Percentiles rank a stretch among this genome's conserved stretches.
Evolutionary conservation across 1,140 invertebrate genomes (phyloP).

Genomic region (Musca vetustissima): DNA sequence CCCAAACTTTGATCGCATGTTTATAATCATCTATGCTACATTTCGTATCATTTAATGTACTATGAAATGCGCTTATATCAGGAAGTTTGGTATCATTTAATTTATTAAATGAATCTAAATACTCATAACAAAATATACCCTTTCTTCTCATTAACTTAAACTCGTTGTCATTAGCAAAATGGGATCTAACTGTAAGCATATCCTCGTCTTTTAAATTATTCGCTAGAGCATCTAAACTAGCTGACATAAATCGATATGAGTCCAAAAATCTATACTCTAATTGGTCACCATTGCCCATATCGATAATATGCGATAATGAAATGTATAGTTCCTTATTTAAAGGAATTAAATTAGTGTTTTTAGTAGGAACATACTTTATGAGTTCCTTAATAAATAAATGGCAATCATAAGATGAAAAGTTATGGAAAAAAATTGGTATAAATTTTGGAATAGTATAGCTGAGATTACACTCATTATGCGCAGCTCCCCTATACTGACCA

Average conservation of each 20-base stretch:
- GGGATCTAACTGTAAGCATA: background rate
- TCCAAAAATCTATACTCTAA: background rate
- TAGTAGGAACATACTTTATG: background rate
- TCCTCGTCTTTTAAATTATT: too few species aligned
- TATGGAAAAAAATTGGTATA: conserved; percentile 53
- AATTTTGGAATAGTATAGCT: conserved; percentile 35
- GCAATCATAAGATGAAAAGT: conserved; percentile 49
- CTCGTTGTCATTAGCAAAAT: too few species aligned
- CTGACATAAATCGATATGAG: too few species aligned
- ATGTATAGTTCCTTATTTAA: conserved; percentile 29
- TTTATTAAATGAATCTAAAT: conserved; percentile 18
- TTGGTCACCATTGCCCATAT: conserved; percentile 35
- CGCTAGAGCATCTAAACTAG: too few species aligned
- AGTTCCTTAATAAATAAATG: conserved; percentile 42
- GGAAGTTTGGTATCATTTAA: conserved; percentile 55
- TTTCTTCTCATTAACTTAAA: background rate
- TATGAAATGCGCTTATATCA: conserved; percentile 45
- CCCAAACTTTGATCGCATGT: too few species aligned
- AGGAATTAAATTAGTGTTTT: background rate
- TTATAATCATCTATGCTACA: conserved; percentile 56
- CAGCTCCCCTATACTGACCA: conserved; percentile 13
- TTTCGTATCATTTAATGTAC: conserved; percentile 41
- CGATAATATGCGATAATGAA: conserved; percentile 55
- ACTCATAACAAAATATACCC: too few species aligned
- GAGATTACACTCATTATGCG: conserved; percentile 43